Percentiles rank a stretch among this genome's conserved stretches.
These are phyloP conservation scores for Lerista edwardsae DNA, from an alignment of 2,797 vertebrate genomes.

Conservation along the genomic window DNA sequence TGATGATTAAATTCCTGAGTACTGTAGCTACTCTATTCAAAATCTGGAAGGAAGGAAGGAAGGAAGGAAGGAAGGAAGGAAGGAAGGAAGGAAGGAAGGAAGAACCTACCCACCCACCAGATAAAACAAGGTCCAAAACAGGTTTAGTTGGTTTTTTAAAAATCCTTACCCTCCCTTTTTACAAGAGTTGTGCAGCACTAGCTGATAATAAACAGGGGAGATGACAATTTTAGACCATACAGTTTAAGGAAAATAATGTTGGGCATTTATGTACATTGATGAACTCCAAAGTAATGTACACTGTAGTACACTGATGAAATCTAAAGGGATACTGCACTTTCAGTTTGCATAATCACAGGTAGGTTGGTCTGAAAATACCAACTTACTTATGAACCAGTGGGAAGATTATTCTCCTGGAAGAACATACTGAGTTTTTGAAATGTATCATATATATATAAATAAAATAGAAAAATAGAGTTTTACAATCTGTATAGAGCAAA, in stretches of 20 bases:
- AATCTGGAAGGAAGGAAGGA: not conserved
- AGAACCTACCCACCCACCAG: not conserved
- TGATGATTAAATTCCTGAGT: not conserved
- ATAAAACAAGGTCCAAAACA: not conserved
- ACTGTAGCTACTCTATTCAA: no score
- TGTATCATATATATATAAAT: no score
- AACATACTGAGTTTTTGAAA: no score
- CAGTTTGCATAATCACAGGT: not conserved
- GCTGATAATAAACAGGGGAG: not conserved
- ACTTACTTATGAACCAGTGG: not conserved
- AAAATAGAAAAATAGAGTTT: no score
- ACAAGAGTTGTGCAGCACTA: not conserved
- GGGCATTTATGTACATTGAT: not conserved
- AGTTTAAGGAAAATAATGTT: not conserved
- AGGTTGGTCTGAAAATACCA: not conserved
- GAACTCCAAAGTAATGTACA: not conserved
- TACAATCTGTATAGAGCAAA: not conserved
- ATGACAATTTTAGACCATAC: not conserved
- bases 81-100: no score
- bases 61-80: no score
- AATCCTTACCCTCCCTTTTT: not conserved
- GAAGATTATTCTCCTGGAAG: not conserved
- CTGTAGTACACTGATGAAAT: not conserved
- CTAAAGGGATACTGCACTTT: not conserved
- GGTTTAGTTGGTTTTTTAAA: not conserved